Conservation (phyloP, 2,113 vertebrate species). For the Castor canadensis region DNA sequence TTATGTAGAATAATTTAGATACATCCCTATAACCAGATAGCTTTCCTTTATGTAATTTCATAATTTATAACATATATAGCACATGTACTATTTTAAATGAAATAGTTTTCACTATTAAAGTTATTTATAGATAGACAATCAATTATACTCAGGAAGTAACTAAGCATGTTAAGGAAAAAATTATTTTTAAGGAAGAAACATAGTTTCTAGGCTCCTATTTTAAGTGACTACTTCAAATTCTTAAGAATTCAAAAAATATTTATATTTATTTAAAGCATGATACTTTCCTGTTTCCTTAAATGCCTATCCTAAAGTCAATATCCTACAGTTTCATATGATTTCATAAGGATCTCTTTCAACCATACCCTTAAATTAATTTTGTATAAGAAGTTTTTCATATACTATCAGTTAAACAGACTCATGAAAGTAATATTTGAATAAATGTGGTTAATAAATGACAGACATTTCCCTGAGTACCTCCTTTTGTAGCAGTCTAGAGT, state of each 20-base stretch:
- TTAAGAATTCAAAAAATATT: background rate
- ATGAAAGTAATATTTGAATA: background rate
- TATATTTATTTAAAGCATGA: background rate
- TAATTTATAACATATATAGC: background rate
- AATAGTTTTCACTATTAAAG: background rate
- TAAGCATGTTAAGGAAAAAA: background rate
- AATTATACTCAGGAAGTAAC: background rate
- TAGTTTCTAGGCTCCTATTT: background rate
- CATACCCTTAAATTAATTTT: background rate
- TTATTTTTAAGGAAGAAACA: background rate
- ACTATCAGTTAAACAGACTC: background rate
- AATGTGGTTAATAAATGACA: background rate
- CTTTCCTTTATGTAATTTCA: background rate
- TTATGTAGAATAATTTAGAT: conserved; percentile 16
- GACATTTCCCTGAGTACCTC: background rate
- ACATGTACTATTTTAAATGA: background rate
- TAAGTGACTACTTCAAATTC: background rate
- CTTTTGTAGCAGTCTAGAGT: background rate
- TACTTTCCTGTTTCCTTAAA: background rate
- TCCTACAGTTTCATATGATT: background rate
- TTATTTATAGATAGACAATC: background rate
- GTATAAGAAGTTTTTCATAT: background rate
- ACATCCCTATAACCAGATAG: background rate
- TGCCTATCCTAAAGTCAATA: background rate
- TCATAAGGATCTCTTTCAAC: background rate